A percentile compares a stretch with the other conserved stretches of the same genome.
phyloP scores from a whole-genome alignment of 2,797 vertebrate genomes.

The Eulemur rubriventer region DNA sequence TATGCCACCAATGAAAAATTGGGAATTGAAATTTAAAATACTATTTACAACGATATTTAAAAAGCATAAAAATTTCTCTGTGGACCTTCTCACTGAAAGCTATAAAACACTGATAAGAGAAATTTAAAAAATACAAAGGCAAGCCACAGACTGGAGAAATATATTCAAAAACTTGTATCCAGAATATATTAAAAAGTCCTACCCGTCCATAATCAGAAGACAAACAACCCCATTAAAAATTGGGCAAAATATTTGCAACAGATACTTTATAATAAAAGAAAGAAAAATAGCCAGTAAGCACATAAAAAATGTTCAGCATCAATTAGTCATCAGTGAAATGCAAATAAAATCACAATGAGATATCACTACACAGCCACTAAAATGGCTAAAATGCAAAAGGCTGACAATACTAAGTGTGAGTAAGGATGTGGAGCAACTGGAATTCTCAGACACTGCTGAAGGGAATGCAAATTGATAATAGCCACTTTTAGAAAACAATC shows the following conservation, averaged over 20 bases:
- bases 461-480: neutral
- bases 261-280: neutral
- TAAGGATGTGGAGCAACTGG: neutral
- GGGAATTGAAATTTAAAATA: neutral
- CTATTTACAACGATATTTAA: neutral
- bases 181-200: neutral
- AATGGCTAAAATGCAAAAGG: neutral
- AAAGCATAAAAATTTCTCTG: neutral
- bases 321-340: neutral
- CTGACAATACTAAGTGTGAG: neutral
- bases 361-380: neutral
- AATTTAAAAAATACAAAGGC: neutral
- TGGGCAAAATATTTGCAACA: neutral
- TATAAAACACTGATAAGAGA: neutral
- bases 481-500: neutral
- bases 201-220: constrained; percentile 1
- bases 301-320: neutral
- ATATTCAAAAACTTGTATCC: neutral
- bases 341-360: neutral
- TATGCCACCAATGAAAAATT: neutral
- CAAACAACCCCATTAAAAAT: neutral
- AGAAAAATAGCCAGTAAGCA: neutral
- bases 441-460: neutral
- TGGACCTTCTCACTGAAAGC: neutral
- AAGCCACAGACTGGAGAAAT: neutral